Evolutionary conservation across 2,113 vertebrate species (phyloP).

Genomic region (Pao palembangensis): DNA sequence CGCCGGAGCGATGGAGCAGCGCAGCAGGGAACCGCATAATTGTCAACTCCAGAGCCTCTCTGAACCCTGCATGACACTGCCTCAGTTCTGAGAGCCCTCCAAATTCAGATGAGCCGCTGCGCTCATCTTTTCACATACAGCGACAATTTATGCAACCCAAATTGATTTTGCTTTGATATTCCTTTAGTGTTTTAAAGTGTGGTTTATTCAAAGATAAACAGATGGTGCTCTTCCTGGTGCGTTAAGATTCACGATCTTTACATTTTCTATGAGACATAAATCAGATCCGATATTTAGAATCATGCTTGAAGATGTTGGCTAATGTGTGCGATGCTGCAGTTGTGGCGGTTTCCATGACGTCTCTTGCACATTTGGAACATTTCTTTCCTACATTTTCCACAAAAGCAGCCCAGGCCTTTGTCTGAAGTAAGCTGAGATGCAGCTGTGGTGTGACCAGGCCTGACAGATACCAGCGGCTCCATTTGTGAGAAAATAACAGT

Average conservation of each 20-base stretch:
- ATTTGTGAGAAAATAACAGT: constrained; percentile 60
- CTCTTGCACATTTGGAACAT: constrained; percentile 12
- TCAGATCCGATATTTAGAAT: too few species aligned
- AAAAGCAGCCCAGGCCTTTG: not conserved
- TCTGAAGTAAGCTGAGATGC: not conserved
- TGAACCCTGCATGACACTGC: constrained; percentile 52
- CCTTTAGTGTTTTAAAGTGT: constrained; percentile 13
- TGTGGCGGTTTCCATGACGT: constrained; percentile 33
- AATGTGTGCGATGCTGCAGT: too few species aligned
- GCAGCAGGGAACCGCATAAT: constrained; percentile 57
- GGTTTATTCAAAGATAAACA: too few species aligned
- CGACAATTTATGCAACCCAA: constrained; percentile 16
- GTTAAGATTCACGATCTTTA: too few species aligned
- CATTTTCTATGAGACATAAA: too few species aligned
- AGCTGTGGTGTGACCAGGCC: constrained; percentile 8
- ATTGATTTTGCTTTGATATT: constrained; percentile 23
- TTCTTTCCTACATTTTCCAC: not conserved
- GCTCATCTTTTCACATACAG: constrained; percentile 42
- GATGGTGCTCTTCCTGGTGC: too few species aligned
- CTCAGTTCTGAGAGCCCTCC: constrained; percentile 58
- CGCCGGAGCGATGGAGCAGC: constrained; percentile 50
- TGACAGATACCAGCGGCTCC: constrained; percentile 21
- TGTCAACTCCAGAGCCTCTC: constrained; percentile 43
- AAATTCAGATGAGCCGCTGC: constrained; percentile 57
- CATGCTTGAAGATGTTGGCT: too few species aligned